A percentile compares a stretch with the other conserved stretches of the same genome.
phyloP scores from a whole-genome alignment of 2,797 vertebrate species.

The Lepus oiostolus region DNA sequence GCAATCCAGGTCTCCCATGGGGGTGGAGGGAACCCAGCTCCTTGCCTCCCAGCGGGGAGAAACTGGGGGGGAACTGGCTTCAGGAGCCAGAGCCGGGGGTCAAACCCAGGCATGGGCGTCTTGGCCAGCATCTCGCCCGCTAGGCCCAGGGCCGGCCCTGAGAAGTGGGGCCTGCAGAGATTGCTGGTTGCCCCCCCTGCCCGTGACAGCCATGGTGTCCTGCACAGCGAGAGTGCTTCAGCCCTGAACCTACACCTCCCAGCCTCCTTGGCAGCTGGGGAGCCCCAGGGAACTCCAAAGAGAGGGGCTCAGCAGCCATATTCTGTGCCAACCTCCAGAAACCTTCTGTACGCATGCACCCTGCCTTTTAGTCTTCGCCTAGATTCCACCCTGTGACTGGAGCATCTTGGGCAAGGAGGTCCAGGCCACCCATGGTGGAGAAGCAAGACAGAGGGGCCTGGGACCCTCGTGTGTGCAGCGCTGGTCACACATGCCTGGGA shows the following conservation, averaged over 20 bases:
- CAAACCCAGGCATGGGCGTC: too few species aligned
- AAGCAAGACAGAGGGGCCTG: neutral
- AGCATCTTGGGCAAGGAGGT: neutral
- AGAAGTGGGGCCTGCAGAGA: neutral
- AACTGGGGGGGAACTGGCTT: too few species aligned
- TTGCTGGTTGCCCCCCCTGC: neutral
- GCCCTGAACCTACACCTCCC: neutral
- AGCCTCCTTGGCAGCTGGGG: neutral
- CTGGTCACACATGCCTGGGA: too few species aligned
- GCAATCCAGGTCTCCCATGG: too few species aligned
- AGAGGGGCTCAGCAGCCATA: neutral
- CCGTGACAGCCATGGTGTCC: neutral
- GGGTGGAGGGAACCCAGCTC: too few species aligned
- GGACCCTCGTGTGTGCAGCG: neutral
- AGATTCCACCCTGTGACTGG: neutral
- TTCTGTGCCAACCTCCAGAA: neutral
- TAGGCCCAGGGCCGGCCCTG: too few species aligned
- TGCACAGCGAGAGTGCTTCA: neutral
- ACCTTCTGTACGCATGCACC: neutral
- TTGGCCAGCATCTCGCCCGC: too few species aligned
- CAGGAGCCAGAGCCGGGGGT: too few species aligned
- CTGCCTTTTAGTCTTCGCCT: neutral
- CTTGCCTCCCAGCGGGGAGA: too few species aligned
- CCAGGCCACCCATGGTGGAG: neutral
- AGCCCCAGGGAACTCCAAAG: neutral